Base-by-base conservation (phyloP, 2,888 invertebrate genomes). In the Troides helena region DNA sequence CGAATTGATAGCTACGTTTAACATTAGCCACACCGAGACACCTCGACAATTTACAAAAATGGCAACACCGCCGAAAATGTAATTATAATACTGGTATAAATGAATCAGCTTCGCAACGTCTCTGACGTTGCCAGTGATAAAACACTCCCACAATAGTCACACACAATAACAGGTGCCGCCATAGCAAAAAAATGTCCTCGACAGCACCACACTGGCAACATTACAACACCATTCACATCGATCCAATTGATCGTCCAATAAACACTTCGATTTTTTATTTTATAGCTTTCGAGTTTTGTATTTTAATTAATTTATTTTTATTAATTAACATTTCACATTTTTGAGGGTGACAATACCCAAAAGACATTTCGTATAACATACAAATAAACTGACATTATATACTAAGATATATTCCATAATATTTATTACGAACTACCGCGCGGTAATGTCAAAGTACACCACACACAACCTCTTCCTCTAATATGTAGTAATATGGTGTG, bases 1-100 rank as follows among this genome's bases (percentile, higher is more conserved):
- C 67, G 67, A 67, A 67, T 67, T 66, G 50, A 61, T 66, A 61
- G 66, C 36, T 50, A 23, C 21, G n/a, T 8, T 39, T 61, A 61
- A 50, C 43, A 50, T 50, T 63, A 64, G 56, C 39, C 36, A 64
- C 64, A 60, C 59, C 46, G n/a, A 56, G 23, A 64, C 56, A 56
- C 21, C 53, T 53, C 36, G 43, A 53, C 8, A 46, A 17, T 65
- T 58, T 50, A 60, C 66, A 61, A 50, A 62, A 36, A 64, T n/a
- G 36, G 57, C 67, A 30, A 56, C 53, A 21, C 25, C 21, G n/a
- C 18, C 43, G 12, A 39, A n/a, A 39, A 39, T 36, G 50, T 66
- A 21, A 50, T 25, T 58, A 58, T 67, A 67, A 67, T 67, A 67
- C 67, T 67, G 67, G 53, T 67, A 66, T n/a, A 60, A 61, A 61